Evolutionary conservation across 2,888 invertebrate species (phyloP).

Genomic region (Ypsolopha sequella): DNA sequence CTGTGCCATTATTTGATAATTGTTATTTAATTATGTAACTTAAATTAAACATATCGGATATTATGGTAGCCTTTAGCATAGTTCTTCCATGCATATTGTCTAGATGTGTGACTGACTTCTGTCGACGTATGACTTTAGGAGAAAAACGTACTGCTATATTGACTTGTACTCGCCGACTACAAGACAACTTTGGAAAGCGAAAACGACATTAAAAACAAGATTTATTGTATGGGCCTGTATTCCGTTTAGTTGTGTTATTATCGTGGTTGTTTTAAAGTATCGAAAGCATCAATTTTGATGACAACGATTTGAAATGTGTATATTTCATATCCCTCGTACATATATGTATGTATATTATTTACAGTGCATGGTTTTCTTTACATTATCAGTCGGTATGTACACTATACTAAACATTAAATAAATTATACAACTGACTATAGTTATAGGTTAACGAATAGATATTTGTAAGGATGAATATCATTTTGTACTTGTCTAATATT

Average conservation of each 20-base stretch:
- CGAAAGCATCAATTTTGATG: neutral
- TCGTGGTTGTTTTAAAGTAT: neutral
- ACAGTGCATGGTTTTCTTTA: neutral
- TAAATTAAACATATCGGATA: slow-evolving; percentile 61
- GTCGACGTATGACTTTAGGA: neutral
- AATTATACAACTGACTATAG: slow-evolving; percentile 66
- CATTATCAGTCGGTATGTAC: slow-evolving; percentile 27
- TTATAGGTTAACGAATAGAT: slow-evolving; percentile 58
- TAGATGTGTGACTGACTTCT: slow-evolving; percentile 14
- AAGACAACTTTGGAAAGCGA: too few relatives aligned
- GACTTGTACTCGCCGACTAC: too few relatives aligned
- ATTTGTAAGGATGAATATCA: slow-evolving; percentile 61
- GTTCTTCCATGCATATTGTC: slow-evolving; percentile 61
- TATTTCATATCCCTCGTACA: neutral
- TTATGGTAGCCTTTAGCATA: slow-evolving; percentile 61
- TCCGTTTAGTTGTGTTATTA: neutral
- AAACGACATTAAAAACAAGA: too few relatives aligned
- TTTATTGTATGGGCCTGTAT: too few relatives aligned
- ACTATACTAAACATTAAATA: slow-evolving; percentile 44
- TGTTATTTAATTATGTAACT: slow-evolving; percentile 47
- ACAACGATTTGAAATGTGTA: neutral
- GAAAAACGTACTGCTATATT: too few relatives aligned
- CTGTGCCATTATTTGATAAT: slow-evolving; percentile 58
- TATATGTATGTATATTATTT: neutral
- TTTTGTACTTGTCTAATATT: slow-evolving; percentile 70